A percentile compares a stretch with the other conserved stretches of the same genome.
Evolutionary conservation across 1,140 invertebrate species (phyloP).

Genomic region (Lepidurus apus): DNA sequence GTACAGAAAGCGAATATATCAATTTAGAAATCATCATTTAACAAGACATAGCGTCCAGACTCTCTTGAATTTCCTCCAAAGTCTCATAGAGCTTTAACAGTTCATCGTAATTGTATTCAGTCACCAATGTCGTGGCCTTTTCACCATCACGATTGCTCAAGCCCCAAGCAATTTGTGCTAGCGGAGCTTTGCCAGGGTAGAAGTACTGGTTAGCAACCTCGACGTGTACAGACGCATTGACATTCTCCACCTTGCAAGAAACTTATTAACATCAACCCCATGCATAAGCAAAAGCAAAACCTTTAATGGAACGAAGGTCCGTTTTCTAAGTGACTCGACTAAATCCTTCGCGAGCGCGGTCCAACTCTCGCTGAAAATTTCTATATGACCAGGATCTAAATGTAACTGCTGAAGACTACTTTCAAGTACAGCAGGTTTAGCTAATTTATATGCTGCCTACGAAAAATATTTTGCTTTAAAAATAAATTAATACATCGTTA

Average conservation of each 20-base stretch:
- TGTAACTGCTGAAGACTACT: background rate
- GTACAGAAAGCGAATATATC: conserved; percentile 14
- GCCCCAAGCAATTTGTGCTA: background rate
- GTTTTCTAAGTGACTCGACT: background rate
- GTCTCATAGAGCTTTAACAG: background rate
- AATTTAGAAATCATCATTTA: background rate
- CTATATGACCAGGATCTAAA: background rate
- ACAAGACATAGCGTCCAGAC: background rate
- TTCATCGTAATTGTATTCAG: background rate
- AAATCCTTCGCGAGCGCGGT: background rate
- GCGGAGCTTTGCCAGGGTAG: background rate
- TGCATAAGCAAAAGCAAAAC: background rate
- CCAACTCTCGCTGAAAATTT: background rate
- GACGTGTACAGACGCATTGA: background rate
- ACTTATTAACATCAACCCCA: background rate
- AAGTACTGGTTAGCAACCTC: background rate
- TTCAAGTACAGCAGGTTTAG: background rate
- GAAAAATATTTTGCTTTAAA: background rate
- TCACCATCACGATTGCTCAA: background rate
- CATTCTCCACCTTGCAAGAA: background rate
- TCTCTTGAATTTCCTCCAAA: background rate
- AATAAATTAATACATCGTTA: background rate
- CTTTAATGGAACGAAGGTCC: background rate
- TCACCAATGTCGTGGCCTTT: background rate
- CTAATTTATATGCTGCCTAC: background rate